These are phyloP conservation scores for Drosophila longiperda DNA, from an alignment of 2,888 invertebrate genomes.

Conservation along the genomic window DNA sequence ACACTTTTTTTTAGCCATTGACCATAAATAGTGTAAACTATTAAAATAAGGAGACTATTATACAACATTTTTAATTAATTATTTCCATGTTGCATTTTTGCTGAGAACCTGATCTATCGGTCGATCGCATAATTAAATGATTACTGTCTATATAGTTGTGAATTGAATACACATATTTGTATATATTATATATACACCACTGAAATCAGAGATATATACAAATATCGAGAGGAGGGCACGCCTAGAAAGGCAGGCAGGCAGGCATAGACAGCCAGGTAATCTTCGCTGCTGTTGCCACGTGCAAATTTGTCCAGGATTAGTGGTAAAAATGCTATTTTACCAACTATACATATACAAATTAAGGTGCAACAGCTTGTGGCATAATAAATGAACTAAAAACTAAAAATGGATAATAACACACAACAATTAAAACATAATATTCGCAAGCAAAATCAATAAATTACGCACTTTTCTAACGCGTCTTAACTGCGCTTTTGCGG, in stretches of 20 bases:
- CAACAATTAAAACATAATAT: neutral
- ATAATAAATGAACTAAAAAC: conserved; percentile 15
- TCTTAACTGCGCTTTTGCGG: conserved; percentile 24
- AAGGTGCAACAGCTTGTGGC: conserved; percentile 57
- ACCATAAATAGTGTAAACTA: neutral
- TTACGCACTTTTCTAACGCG: conserved; percentile 55
- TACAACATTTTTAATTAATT: neutral
- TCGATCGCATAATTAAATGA: neutral
- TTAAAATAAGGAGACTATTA: neutral
- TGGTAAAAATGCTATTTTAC: neutral
- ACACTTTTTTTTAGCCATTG: neutral
- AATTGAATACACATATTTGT: too few relatives aligned
- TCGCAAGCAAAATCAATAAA: conserved; percentile 47
- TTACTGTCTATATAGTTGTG: neutral
- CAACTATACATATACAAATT: neutral
- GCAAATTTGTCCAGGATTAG: conserved; percentile 37
- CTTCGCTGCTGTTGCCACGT: conserved; percentile 31
- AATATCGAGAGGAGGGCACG: conserved; percentile 30
- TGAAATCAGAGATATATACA: neutral
- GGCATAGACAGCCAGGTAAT: neutral
- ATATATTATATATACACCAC: too few relatives aligned
- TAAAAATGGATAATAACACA: neutral
- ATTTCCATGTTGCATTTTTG: neutral
- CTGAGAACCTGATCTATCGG: neutral
- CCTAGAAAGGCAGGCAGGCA: conserved; percentile 17